A percentile compares a stretch with the other conserved stretches of the same genome.
phyloP scores from a whole-genome alignment of 2,797 vertebrate species.

The Trematomus bernacchii region DNA sequence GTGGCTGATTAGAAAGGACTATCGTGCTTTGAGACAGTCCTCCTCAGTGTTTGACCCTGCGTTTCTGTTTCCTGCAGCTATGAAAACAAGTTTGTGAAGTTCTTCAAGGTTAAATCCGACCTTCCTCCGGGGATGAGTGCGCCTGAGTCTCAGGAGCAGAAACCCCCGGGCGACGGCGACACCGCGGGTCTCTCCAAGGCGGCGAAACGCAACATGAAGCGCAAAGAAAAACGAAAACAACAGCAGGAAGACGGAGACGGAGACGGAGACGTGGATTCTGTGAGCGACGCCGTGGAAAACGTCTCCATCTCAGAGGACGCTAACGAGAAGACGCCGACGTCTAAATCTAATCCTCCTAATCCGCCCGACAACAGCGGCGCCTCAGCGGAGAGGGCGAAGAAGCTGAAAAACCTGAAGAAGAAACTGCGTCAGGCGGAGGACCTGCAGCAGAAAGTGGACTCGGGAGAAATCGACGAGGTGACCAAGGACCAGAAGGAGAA shows the following conservation, averaged over 20 bases:
- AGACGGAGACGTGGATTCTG: conserved; percentile 77
- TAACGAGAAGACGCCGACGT: conserved; percentile 19
- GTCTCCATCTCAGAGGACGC: conserved; percentile 72
- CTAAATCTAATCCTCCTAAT: background rate
- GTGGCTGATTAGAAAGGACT: background rate
- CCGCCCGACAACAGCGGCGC: conserved; percentile 45
- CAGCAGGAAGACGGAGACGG: too few species aligned
- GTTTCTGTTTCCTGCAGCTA: conserved; percentile 79
- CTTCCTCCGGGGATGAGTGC: conserved; percentile 91
- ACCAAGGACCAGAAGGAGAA: conserved; percentile 94
- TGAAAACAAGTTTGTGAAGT: conserved; percentile 98
- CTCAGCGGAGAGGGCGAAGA: conserved; percentile 86
- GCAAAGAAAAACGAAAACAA: conserved; percentile 94
- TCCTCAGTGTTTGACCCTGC: conserved; percentile 1
- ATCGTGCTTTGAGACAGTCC: background rate
- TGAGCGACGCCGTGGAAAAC: conserved; percentile 85
- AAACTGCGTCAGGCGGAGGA: conserved; percentile 95
- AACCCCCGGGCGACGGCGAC: conserved; percentile 77
- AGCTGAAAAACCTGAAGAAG: conserved; percentile 94
- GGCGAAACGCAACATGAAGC: conserved; percentile 95
- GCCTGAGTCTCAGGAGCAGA: conserved; percentile 72
- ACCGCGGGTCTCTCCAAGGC: conserved; percentile 87
- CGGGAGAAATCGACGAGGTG: conserved; percentile 89
- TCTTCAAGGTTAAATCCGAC: conserved; percentile 96
- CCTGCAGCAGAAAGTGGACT: conserved; percentile 91